Percentiles rank a stretch among this genome's conserved stretches.
These are phyloP conservation scores for Sabatieria punctata DNA, from an alignment of 2,888 invertebrate species.

Conservation along the genomic window DNA sequence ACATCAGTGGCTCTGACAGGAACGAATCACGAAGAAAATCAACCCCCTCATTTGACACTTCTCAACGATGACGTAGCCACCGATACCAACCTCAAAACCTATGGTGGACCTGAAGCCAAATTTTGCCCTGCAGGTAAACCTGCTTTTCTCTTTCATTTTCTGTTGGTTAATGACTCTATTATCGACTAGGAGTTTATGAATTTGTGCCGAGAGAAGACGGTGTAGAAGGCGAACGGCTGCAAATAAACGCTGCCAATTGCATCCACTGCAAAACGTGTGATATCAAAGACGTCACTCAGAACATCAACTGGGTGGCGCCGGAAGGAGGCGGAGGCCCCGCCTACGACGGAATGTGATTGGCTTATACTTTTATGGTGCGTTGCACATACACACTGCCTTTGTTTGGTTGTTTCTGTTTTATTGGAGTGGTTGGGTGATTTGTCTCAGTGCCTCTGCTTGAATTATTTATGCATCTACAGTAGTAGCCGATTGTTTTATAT, in stretches of 20 bases:
- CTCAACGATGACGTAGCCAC: slow-evolving; percentile 65
- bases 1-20: slow-evolving; percentile 87
- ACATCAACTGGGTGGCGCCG: slow-evolving; percentile 97
- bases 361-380: no score
- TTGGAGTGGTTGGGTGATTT: no score
- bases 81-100: slow-evolving; percentile 60
- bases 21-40: slow-evolving; percentile 93
- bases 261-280: slow-evolving; percentile 99
- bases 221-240: slow-evolving; percentile 61
- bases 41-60: slow-evolving; percentile 86
- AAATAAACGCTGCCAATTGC: slow-evolving; percentile 98
- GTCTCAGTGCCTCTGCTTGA: no score
- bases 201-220: slow-evolving; percentile 77
- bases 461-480: no score
- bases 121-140: slow-evolving; percentile 84
- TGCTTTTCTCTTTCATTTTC: no score
- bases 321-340: slow-evolving; percentile 96
- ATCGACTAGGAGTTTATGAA: slow-evolving; percentile 91
- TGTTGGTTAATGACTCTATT: no score
- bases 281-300: slow-evolving; percentile 92
- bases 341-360: slow-evolving; percentile 83
- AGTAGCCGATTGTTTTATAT: no score
- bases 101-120: slow-evolving; percentile 82
- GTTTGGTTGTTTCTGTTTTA: no score
- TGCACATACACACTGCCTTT: no score